Base-by-base conservation (phyloP, 1,140 invertebrate species). In the Meloidogyne exigua region DNA sequence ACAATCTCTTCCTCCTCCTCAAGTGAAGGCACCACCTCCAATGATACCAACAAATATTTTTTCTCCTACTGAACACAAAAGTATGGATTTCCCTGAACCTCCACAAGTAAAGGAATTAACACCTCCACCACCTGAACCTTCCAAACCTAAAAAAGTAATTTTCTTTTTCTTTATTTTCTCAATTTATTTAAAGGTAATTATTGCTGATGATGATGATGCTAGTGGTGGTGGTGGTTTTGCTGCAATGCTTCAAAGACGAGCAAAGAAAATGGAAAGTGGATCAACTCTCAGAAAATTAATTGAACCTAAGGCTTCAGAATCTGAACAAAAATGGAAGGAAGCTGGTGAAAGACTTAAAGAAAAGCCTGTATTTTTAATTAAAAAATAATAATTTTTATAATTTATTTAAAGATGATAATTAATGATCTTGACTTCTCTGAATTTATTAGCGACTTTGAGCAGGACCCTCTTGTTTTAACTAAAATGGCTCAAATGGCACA, bases 361-460 rank as follows among this genome's bases (percentile, higher is more conserved):
- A 21, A 75, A 75, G 13, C 74, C 71, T 28, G 71, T 73, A 21
- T 21, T n/a, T 21, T 32, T 28, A 12, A 5, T n/a, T 7, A 15
- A 25, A 68, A 32, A 26, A 13, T 39, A 49, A 39, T 39, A 7
- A 9, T 23, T 44, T 25, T 44, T 92, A 77, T 88, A 95, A 75
- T n/a, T 32, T 23, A n/a, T 49, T 25, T 72, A 28, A 92, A 94
- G 0, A 89, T 98, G 65, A 92, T 92, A 81, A 91, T 99, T 13
- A 96, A 95, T 88, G 95, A 98, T 88, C 89, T 98, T 72, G 95
- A 99, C 88, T 99, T 99, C 85, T 95, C 94, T 1, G 95, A 97
- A 89, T 89, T 98, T 36, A 88, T 88, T 62, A 9, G 18, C n/a
- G 90, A 90, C 73, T 82, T 83, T 36, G 88, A 90, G 80, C 84